These are phyloP conservation scores for Balearica regulorum DNA, from an alignment of 2,797 vertebrate genomes.

Conservation along the genomic window DNA sequence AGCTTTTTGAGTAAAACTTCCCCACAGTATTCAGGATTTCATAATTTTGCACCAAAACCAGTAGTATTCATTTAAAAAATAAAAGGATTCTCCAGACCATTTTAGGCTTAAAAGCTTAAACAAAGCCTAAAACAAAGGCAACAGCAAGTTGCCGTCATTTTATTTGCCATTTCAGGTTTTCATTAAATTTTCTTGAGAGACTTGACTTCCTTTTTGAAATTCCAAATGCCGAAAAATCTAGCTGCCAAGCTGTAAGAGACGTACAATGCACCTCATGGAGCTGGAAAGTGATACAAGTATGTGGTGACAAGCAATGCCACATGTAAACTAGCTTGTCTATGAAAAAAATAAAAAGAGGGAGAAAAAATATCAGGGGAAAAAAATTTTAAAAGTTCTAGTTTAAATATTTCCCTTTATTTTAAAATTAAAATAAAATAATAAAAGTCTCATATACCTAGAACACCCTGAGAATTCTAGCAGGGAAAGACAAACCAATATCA, in stretches of 20 bases:
- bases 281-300: not conserved
- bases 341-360: not conserved
- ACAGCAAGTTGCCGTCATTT: not conserved
- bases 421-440: not conserved
- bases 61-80: not conserved
- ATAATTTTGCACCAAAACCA: not conserved
- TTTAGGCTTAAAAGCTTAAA: not conserved
- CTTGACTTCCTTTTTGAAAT: not conserved
- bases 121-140: not conserved
- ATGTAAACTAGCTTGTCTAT: not conserved
- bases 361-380: not conserved
- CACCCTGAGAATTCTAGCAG: not conserved
- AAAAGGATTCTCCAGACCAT: not conserved
- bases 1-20: not conserved
- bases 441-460: not conserved
- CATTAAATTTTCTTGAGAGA: not conserved
- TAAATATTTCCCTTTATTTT: not conserved
- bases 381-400: not conserved
- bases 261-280: not conserved
- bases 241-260: not conserved
- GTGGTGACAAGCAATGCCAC: not conserved
- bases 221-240: not conserved
- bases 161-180: not conserved
- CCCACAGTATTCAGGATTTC: not conserved
- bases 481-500: not conserved